Base-by-base conservation (phyloP, 2,888 invertebrate species). In the Nectonema munidae region DNA sequence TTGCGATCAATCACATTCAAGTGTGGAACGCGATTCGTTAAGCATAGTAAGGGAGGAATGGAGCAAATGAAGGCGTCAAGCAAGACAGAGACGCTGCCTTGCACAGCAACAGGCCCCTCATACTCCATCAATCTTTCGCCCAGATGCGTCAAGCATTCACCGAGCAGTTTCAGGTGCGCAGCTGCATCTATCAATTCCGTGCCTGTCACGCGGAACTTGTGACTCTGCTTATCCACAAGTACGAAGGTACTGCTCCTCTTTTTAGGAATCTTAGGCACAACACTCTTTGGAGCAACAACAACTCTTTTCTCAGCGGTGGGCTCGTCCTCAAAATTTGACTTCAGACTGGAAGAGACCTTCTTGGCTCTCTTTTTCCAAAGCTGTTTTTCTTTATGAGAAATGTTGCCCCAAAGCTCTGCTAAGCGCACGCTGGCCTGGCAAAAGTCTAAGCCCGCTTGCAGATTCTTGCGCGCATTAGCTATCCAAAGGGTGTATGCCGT, bases 401-500 rank as follows among this genome's bases (percentile, higher is more conserved):
- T 69, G 47, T 71, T 69, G 20, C 73, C 68, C 79, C 77, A 77
- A 54, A 77, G 64, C 52, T 77, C 76, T 25, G 75, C 74, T 9
- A 79, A 61, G 6, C 71, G 64, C 48, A 72, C 71, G 30, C 75
- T 74, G 43, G 74, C 68, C 39, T 68, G 66, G 1, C 71, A 67
- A 56, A 75, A 74, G 58, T 76, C 66, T 64, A 71, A 66, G 40
- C 68, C 66, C 1, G 72, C 71, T 50, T 67, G 61, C 20, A 70
- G 58, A 41, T 73, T 59, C 45, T 68, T 68, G 43, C 69, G 68
- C 29, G 76, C 63, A 14, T 70, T 65, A 47, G 73, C 72, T 45
- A 76, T 71, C 75, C 76, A 79, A 50, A 77, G 59, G 67, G 74
- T 75, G 54, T 77, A 79, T 0, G 77, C 77, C 1, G 77, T 76